Base-by-base conservation (phyloP, 2,113 vertebrate species). In the Prochilodus magdalenae region DNA sequence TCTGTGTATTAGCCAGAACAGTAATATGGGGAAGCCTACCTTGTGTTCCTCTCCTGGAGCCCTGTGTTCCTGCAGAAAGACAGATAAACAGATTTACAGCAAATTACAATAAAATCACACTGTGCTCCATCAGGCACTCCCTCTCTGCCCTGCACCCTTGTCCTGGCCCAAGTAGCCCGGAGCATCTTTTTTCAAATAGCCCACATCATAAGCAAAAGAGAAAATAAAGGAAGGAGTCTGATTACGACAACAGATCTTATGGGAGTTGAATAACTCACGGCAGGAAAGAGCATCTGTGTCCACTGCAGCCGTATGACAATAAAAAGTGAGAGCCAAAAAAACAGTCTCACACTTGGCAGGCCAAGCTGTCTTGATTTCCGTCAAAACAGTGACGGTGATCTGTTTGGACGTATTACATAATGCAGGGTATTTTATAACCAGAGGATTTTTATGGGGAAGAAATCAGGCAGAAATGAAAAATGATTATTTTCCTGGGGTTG, bases 21-120 rank as follows among this genome's bases (percentile, higher is more conserved):
- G 16, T n/a, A 73, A 15, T 49, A 24, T 15, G 33, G 13, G 24
- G 10, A 59, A 47, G 60, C 75, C 79, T 92, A 95, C 96, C 95
- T 87, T 96, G 92, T 85, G 94, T 92, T 89, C 93, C 94, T 87
- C 96, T 93, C 72, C 94, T 94, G 51, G 95, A 93, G 8, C 94
- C 93, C 1, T 89, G 84, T 30, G 94, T 84, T 55, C 94, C 91
- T 96, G 85, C 29, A 65, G 62, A 73, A 44, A 70, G 51, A 60
- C n/a, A 24, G 57, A 55, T 55, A 20, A 22, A 22, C 1, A 20
- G 5, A 2, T 60, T 60, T 57, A n/a, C 55, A 57, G 55, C 22
- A n/a, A 57, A 57, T 57, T 57, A n/a, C 55, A n/a, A n/a, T 57
- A n/a, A 57, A n/a, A 57, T 57, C 55, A 57, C 1, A n/a, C 55